Evolutionary conservation across 2,113 vertebrate genomes (phyloP), one percentile per base, ranked within the genome.

Genomic region (Brevimyrus niger): DNA sequence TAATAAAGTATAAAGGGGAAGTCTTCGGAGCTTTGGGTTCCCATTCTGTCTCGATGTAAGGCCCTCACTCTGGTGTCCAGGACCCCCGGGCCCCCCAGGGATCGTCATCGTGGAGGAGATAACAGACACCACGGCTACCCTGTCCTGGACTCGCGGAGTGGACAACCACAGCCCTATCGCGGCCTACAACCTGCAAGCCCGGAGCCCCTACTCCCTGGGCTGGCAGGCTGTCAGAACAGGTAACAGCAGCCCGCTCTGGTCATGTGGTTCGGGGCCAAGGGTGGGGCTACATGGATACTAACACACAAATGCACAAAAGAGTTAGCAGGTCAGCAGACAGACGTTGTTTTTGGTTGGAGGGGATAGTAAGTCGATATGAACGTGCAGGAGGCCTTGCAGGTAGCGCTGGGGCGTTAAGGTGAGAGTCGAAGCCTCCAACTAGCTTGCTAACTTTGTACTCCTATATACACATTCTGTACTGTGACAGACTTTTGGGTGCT

Each of bases 81-180:
- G 98, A 92, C 98, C 98, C 89, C 98, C 98, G 6, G 98, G 98
- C 48, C 96, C 98, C n/a, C 98, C 98, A 46, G 98, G 98, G 88
- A 95, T 99, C 90, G 97, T 99, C 91, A 99, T 99, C 48, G 97
- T 99, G 91, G 98, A 99, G 92, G 98, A 99, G 94, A 99, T 99
- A 93, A 98, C 97, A 0, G 97, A 98, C 47, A 96, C 89, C 89
- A 98, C 97, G 2, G 98, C 98, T 89, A 99, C 98, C 2, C 95
- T 99, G 83, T 99, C 98, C 50, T 99, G 98, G 98, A 97, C 96
- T 61, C 96, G 97, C 3, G 97, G 97, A 1, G 94, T 97, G 53
- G 98, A 99, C 94, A 99, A 99, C 93, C 98, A 99, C 96, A 99
- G 98, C 92, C 98, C 98, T 0, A 96, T 99, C 92, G 96, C 95